Percentiles rank a stretch among this genome's conserved stretches.
phyloP scores from a whole-genome alignment of 2,888 invertebrate genomes.

The Melipona beecheii region DNA sequence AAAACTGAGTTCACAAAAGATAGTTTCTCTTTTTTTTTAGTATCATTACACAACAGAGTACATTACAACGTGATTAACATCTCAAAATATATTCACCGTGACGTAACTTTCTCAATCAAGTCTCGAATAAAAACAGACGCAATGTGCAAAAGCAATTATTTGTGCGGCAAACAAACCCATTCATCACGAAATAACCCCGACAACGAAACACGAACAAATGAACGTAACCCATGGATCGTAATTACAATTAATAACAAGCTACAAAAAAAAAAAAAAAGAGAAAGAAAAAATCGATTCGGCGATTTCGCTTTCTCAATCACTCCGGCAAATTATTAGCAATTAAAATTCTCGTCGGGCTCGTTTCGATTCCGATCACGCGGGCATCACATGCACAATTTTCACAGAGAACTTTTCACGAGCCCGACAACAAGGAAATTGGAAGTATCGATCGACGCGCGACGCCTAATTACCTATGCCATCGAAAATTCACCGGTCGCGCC shows the following conservation, averaged over 20 bases:
- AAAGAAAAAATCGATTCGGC: not conserved
- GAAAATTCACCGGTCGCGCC: slow-evolving; percentile 9
- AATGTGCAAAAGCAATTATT: not conserved
- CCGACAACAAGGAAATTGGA: slow-evolving; percentile 29
- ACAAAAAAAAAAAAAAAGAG: not conserved
- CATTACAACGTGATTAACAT: not conserved
- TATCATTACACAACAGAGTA: too few species aligned
- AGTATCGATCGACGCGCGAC: slow-evolving; percentile 21
- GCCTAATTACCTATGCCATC: slow-evolving; percentile 42
- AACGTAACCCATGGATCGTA: not conserved
- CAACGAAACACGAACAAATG: not conserved
- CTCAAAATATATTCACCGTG: not conserved
- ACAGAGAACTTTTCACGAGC: slow-evolving; percentile 20
- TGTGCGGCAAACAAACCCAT: not conserved
- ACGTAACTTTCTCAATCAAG: not conserved
- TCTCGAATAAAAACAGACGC: not conserved
- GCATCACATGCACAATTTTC: slow-evolving; percentile 27
- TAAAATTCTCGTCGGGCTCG: slow-evolving; percentile 28
- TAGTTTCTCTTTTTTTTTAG: too few species aligned
- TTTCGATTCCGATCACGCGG: slow-evolving; percentile 15
- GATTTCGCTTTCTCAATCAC: not conserved
- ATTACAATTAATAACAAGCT: not conserved
- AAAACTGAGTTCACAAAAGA: not conserved
- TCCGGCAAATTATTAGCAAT: not conserved
- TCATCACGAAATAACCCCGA: not conserved